Evolutionary conservation across 2,113 vertebrate genomes (phyloP).

Genomic region (Chionis minor): DNA sequence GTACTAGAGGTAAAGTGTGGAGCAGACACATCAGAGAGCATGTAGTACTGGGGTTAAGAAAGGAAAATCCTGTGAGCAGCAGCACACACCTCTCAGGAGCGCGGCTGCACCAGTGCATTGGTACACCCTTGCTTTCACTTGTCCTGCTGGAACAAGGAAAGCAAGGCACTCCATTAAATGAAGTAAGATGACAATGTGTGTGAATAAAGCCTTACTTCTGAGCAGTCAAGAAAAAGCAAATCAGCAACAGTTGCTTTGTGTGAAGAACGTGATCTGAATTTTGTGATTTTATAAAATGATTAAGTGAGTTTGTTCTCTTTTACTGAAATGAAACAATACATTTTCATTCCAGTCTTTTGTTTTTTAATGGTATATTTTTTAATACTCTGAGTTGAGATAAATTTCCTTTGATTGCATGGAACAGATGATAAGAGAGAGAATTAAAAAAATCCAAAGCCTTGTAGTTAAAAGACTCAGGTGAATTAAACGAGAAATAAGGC

Average conservation of each 20-base stretch:
- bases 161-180: neutral
- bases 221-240: conserved; percentile 3
- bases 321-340: conserved; percentile 61
- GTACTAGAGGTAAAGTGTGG: neutral
- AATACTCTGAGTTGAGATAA: conserved; percentile 59
- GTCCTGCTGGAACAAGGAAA: neutral
- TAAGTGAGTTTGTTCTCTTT: conserved; percentile 53
- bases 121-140: neutral
- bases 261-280: conserved; percentile 48
- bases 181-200: neutral
- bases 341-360: conserved; percentile 54
- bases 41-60: neutral
- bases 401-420: conserved; percentile 64
- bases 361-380: conserved; percentile 44
- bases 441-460: conserved; percentile 10
- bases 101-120: neutral
- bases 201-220: neutral
- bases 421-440: conserved; percentile 12
- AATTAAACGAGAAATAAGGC: conserved; percentile 38
- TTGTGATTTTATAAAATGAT: conserved; percentile 61
- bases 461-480: conserved; percentile 39
- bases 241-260: conserved; percentile 28
- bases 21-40: neutral
- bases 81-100: neutral
- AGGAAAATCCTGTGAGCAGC: neutral